Base-by-base conservation (phyloP, 2,113 vertebrate genomes). In the Anolis carolinensis region DNA sequence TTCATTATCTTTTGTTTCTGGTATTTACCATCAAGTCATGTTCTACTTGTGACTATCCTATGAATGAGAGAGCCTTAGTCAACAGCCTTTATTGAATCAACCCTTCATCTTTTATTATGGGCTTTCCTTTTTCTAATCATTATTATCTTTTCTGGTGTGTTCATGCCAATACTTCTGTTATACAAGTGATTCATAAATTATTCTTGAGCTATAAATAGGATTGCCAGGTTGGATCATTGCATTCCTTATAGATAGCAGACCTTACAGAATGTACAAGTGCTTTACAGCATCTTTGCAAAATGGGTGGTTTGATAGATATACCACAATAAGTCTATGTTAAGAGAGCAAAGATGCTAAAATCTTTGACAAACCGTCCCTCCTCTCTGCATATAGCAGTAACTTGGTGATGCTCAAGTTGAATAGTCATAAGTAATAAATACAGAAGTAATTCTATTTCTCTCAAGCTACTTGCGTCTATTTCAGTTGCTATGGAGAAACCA, bases 401-500 rank as follows among this genome's bases (percentile, higher is more conserved):
- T 62, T 78, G 85, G 4, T 87, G 81, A 91, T 93, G 89, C 91
- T 96, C 90, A 94, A 93, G 94, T 92, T 84, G 93, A 96, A 94
- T 88, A 90, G 76, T 74, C 88, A 90, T 90, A 94, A 87, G 90
- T 92, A 93, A 94, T 93, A 95, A 96, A 94, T 94, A 90, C 89
- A 92, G 95, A 93, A 92, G 91, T 89, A 93, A 87, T 94, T 90
- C 86, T 71, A 89, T 89, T 85, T 92, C 91, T 86, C 88, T 88
- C 81, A 92, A 91, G 72, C 77, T 93, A 75, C 27, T 67, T 93
- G 77, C 82, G 93, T 95, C 90, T 91, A 88, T 94, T 95, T 94
- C 0, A 0, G 92, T 96, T 95, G 89, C 90, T 90, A 92, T 93
- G 90, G 84, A 87, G 73, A 92, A 91, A 86, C 55, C 72, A 92